Base-by-base conservation (phyloP, 2,888 invertebrate genomes). In the Synergus umbraculus region DNA sequence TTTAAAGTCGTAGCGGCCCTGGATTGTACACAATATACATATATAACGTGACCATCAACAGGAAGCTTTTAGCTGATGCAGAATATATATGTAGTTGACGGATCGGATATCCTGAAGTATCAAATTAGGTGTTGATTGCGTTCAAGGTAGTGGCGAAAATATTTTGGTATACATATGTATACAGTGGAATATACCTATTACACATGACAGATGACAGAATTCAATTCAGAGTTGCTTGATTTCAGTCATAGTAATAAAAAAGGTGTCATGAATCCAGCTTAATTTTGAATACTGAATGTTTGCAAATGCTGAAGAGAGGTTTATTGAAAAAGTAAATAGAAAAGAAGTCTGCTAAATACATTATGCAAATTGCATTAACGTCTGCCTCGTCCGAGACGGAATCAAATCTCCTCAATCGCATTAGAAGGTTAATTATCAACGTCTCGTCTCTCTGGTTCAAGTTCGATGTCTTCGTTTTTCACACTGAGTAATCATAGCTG, bases 341-440 rank as follows among this genome's bases (percentile, higher is more conserved):
- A 18, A 22, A 60, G 2, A 66, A n/a, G 18, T 43, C 43, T 9
- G 2, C 18, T 66, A 66, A 66, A 41, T 43, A 12, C 60, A 60
- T 22, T 18, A 60, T 22, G 22, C 60, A 12, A 60, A 60, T 60
- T 60, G 60, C 4, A 22, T 60, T 60, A 60, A 60, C 8, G 22
- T 60, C 10, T 60, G 60, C 9, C 60, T 60, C 12, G 60, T n/a
- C 49, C 1, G n/a, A n/a, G 49, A 5, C n/a, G 13, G 64, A 37
- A 22, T 10, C 22, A 54, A 73, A 41, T 73, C 49, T 73, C n/a
- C 49, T 49, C 13, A 49, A 69, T 49, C 22, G 46, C 69, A 49
- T 69, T 69, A 69, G 49, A 69, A 69, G 46, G 29, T 49, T 49
- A 49, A 69, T 69, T 49, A 69, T 49, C 69, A 69, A 46, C 12